Conservation (phyloP, 2,888 invertebrate species). For the Molanna angustata region DNA sequence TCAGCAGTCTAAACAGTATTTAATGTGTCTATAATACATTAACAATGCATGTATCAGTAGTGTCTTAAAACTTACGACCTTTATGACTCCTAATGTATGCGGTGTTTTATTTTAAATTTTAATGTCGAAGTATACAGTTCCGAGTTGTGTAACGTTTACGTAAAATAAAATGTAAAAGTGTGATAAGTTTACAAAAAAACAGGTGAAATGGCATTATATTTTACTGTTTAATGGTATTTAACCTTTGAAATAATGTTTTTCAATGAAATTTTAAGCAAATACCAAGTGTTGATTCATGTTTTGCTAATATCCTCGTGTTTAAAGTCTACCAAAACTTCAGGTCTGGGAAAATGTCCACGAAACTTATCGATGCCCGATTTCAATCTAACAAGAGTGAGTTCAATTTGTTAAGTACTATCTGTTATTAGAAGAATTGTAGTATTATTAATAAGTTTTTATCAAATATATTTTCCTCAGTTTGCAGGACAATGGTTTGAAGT, state of each 20-base stretch:
- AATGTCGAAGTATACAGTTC: background rate
- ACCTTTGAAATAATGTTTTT: background rate
- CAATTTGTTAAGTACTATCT: constrained; percentile 26
- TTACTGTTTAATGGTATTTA: background rate
- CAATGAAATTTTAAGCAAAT: background rate
- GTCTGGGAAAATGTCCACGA: constrained; percentile 67
- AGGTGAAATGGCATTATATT: constrained; percentile 7
- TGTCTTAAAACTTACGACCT: background rate
- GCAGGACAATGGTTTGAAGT: constrained; percentile 72
- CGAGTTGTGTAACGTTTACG: background rate
- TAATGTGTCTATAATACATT: background rate
- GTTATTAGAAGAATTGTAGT: background rate
- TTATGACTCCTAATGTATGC: background rate
- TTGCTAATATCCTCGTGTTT: background rate
- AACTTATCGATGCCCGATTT: constrained; percentile 64
- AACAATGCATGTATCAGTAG: constrained; percentile 1
- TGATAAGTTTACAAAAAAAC: no score
- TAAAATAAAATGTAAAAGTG: no score
- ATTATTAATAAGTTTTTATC: background rate
- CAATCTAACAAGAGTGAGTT: constrained; percentile 62
- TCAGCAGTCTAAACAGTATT: background rate
- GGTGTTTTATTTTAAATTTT: background rate
- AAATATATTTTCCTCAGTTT: constrained; percentile 50
- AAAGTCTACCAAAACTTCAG: constrained; percentile 40
- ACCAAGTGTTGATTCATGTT: background rate